phyloP scores from a whole-genome alignment of 2,113 vertebrate genomes.

The Harpagus bidentatus region DNA sequence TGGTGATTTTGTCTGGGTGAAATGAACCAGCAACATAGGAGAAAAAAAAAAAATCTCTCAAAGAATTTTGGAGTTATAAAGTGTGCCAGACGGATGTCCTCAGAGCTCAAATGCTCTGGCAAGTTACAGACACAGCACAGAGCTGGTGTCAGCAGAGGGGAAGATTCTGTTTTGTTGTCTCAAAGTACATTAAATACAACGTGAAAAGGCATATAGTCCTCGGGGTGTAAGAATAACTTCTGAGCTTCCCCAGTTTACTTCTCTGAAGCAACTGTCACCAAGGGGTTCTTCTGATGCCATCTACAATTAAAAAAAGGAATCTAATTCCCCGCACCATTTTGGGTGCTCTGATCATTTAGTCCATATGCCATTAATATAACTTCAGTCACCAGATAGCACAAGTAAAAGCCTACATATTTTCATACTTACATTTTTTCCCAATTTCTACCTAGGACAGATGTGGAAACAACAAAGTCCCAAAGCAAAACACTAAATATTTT shows the following conservation, averaged over 20 bases:
- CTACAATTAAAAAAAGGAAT: background rate
- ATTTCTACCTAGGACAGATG: background rate
- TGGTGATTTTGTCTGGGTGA: background rate
- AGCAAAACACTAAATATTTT: background rate
- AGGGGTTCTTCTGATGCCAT: background rate
- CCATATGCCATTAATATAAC: background rate
- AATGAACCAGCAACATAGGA: background rate
- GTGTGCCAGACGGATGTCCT: background rate
- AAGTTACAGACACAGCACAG: background rate
- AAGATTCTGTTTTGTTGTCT: background rate
- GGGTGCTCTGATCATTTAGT: background rate
- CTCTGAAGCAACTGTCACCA: background rate
- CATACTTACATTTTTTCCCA: background rate
- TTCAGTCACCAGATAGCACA: background rate
- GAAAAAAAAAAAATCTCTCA: background rate
- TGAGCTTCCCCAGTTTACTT: background rate
- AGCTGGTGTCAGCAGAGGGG: background rate
- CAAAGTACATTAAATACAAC: background rate
- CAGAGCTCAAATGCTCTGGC: background rate
- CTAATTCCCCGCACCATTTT: background rate
- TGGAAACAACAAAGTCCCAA: background rate
- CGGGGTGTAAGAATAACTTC: background rate
- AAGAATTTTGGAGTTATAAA: background rate
- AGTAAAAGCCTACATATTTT: background rate
- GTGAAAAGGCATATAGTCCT: background rate